Conservation (phyloP, 2,888 invertebrate species). For the Sphaerophoria rueppellii region DNA sequence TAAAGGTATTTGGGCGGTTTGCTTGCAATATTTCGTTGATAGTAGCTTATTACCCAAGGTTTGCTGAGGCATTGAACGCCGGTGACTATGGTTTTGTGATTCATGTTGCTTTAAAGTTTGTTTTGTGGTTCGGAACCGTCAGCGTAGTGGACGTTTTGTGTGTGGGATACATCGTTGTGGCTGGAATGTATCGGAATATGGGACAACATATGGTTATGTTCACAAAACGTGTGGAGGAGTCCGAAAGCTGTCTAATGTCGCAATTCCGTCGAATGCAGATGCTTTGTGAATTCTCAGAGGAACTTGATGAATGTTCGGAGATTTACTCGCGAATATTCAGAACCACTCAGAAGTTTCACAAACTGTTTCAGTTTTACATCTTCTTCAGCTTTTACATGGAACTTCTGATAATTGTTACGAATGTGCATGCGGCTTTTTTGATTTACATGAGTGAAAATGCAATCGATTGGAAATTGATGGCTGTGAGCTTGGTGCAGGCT, state of each 20-base stretch:
- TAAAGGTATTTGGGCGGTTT: not conserved
- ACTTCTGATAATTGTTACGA: not conserved
- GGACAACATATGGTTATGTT: constrained; percentile 5
- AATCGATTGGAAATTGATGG: not conserved
- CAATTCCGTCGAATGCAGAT: constrained; percentile 76
- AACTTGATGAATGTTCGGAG: constrained; percentile 75
- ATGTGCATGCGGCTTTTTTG: not conserved
- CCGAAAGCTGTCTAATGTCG: constrained; percentile 52
- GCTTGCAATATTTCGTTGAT: not conserved
- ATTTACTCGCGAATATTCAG: constrained; percentile 76
- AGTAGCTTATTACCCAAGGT: not conserved
- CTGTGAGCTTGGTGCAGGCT: not conserved
- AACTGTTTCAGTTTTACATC: not conserved
- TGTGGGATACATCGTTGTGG: constrained; percentile 15
- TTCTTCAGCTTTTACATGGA: not conserved
- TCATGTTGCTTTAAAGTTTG: not conserved
- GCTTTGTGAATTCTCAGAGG: constrained; percentile 77
- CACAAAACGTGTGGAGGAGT: not conserved
- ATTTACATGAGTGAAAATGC: not conserved
- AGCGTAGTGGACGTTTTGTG: constrained; percentile 7
- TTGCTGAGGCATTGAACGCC: not conserved
- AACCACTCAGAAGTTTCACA: constrained; percentile 74
- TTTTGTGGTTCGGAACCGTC: constrained; percentile 10
- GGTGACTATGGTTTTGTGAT: not conserved
- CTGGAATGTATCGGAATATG: constrained; percentile 14